Evolutionary conservation across 2,888 invertebrate genomes (phyloP), one percentile per base, ranked within the genome.

Genomic region (Acrobasis consociella): DNA sequence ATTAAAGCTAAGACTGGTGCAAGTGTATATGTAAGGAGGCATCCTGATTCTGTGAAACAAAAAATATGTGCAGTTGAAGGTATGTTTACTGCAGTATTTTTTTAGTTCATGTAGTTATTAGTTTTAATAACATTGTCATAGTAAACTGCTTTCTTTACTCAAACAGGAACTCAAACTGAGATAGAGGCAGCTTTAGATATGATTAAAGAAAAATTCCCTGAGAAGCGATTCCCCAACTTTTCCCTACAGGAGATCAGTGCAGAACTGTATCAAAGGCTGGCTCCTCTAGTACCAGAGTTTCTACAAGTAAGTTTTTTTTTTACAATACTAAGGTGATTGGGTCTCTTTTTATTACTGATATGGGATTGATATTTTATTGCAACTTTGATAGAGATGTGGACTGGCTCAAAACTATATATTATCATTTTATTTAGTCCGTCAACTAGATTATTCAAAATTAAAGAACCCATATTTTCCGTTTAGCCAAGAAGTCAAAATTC

Each of bases 41-140:
- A 97, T 90, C 96, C 96, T 13, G 94, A 94, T 71, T 94, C 95
- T 65, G 92, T 93, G 11, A 95, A 96, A 77, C 92, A 95, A 75
- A 97, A 97, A 89, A 94, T 98, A 72, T 98, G 98, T 90, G 94
- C 95, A 72, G 94, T 98, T 74, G 96, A 97, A 93, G 97, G 97
- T 94, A 85, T 78, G 74, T 60, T 62, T 9, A 52, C 50, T 31
- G 0, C 16, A 60, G 22, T 60, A 63, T 58, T 22, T 13, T 42
- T 50, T 60, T 60, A 56, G 5, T 60, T 59, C 31, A 31, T 31
- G 31, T 31, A 31, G 31, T 31, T 31, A 7, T 31, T 7, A 7
- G 7, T 31, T 31, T 31, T 31, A 7, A 31, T 7, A 5, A 31
- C 8, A 31, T 31, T 31, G 31, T 31, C 60, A 11, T 62, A 49